These are phyloP conservation scores for Pygmarrhopalites habei DNA, from an alignment of 1,140 invertebrate species.

Conservation along the genomic window DNA sequence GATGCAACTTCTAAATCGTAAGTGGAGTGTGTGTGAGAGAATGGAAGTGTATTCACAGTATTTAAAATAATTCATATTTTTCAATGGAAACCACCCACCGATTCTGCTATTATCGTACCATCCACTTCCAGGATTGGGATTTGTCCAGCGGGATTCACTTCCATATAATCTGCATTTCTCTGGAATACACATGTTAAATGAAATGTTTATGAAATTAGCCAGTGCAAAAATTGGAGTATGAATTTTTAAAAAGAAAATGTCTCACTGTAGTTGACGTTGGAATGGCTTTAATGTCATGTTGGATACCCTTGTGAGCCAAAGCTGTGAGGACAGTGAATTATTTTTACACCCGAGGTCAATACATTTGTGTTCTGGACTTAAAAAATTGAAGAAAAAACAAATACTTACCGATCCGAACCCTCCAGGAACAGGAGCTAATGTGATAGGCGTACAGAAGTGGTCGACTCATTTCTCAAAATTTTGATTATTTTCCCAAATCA, in stretches of 20 bases:
- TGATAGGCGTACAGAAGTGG: no score
- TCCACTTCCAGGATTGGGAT: not conserved
- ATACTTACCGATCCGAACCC: no score
- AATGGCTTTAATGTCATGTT: not conserved
- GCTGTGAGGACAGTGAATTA: not conserved
- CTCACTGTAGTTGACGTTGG: no score
- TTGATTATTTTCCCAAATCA: no score
- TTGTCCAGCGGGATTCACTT: not conserved
- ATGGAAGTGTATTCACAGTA: not conserved
- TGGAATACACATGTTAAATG: no score
- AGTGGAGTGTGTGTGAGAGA: not conserved
- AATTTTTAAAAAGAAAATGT: not conserved
- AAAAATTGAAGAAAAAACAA: no score
- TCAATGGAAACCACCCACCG: no score
- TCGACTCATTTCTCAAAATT: no score
- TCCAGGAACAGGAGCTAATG: no score
- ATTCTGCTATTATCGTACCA: not conserved
- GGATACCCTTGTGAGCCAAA: not conserved
- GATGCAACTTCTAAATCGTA: no score
- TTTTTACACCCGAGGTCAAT: conserved; percentile 44
- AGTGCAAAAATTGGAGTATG: not conserved
- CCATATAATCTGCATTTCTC: not conserved
- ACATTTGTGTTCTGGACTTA: no score
- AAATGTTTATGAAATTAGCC: not conserved
- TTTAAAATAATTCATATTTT: not conserved